Percentiles rank a stretch among this genome's conserved stretches.
Evolutionary conservation across 2,113 vertebrate species (phyloP).

Genomic region (Martes martes): DNA sequence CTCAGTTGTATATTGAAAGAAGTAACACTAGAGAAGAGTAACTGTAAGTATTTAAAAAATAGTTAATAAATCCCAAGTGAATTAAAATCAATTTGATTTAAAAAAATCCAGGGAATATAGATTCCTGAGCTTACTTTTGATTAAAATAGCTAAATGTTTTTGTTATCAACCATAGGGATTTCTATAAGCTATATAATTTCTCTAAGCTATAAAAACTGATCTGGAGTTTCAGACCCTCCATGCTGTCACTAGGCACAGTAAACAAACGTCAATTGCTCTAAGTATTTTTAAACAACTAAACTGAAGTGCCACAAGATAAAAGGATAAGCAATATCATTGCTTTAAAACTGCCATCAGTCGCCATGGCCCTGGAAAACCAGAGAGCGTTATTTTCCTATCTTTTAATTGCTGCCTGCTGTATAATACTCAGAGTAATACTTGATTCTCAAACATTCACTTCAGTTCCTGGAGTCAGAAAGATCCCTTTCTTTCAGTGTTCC

Average conservation of each 20-base stretch:
- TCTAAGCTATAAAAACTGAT: background rate
- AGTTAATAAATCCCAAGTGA: background rate
- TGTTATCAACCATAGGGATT: background rate
- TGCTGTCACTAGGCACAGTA: background rate
- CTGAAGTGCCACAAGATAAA: background rate
- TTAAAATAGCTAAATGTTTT: background rate
- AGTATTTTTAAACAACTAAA: background rate
- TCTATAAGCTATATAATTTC: background rate
- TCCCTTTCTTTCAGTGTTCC: background rate
- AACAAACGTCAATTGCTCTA: background rate
- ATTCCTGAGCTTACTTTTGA: background rate
- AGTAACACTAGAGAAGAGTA: background rate
- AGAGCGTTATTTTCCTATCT: background rate
- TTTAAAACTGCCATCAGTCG: background rate
- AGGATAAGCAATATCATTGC: background rate
- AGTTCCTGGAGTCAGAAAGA: background rate
- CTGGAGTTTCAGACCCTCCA: background rate
- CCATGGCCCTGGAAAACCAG: background rate
- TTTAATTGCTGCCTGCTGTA: background rate
- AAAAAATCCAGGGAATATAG: background rate
- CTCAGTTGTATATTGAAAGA: background rate
- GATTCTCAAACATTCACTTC: background rate
- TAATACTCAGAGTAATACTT: background rate
- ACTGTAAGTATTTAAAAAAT: background rate
- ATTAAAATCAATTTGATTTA: background rate